Conservation (phyloP, 2,888 invertebrate genomes). For the Camptogramma bilineatum region DNA sequence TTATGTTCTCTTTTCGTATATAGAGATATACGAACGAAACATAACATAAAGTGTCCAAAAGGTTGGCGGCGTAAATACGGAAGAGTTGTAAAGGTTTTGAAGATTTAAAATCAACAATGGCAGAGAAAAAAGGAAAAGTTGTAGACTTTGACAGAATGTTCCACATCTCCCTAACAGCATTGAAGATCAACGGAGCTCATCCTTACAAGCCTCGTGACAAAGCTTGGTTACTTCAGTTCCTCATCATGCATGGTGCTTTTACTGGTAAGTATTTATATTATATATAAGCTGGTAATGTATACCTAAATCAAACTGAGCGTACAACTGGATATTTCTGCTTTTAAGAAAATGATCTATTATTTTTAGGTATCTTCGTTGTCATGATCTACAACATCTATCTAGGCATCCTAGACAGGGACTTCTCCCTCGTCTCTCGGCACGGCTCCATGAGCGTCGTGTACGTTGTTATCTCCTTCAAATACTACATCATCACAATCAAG, state of each 20-base stretch:
- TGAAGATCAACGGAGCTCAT: slow-evolving; percentile 21
- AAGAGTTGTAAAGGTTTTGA: no score
- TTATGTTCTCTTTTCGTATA: no score
- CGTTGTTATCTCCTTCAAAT: slow-evolving; percentile 15
- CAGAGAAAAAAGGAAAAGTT: not conserved
- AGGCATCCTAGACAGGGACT: not conserved
- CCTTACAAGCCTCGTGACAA: slow-evolving; percentile 22
- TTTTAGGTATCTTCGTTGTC: not conserved
- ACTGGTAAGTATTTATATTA: not conserved
- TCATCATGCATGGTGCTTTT: slow-evolving; percentile 1
- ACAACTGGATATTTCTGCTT: no score
- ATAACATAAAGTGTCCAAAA: no score
- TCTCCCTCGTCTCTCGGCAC: slow-evolving; percentile 14
- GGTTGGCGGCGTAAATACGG: no score
- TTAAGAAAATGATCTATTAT: no score
- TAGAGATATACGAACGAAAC: no score
- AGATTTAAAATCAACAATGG: no score
- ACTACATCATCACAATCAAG: slow-evolving; percentile 14
- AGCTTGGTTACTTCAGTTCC: slow-evolving; percentile 17
- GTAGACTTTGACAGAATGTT: slow-evolving; percentile 30
- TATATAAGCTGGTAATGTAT: no score
- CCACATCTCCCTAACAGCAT: slow-evolving; percentile 15
- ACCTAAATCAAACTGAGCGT: no score
- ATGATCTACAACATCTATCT: slow-evolving; percentile 11
- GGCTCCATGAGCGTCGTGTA: slow-evolving; percentile 15